Base-by-base conservation (phyloP, 2,888 invertebrate genomes). In the Cosmopolites sordidus region DNA sequence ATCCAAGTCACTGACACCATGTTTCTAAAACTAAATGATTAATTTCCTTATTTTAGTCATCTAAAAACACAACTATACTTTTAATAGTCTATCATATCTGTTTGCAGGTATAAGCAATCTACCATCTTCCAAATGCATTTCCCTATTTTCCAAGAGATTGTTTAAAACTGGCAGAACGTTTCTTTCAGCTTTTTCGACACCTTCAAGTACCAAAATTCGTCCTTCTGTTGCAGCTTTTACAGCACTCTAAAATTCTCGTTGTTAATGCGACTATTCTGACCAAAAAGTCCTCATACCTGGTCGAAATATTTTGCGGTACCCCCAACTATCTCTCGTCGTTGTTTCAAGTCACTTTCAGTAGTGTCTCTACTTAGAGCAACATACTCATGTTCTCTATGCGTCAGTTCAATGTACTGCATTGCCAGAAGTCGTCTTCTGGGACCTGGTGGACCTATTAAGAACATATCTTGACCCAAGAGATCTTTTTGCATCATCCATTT, bases 401-500 rank as follows among this genome's bases (percentile, higher is more conserved):
- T 93, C 48, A 97, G 70, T 73, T 97, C 92, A 65, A 94, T 78
- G 75, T 90, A 90, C 68, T 92, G 88, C 74, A 96, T 81, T 1
- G 93, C 93, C 46, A 97, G 75, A 68, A 86, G 82, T 46, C 96
- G 78, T 63, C 92, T 82, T 52, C 83, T 77, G 0, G 89, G 86
- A 0, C 97, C 97, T 5, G 97, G 97, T 17, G 87, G 82, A 1
- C 97, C 98, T 54, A 97, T 82, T 29, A 98, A 77, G 72, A 97
- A 98, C 76, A 97, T 91, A 69, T 98, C 98, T 73, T 98, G 98
- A 0, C 90, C 88, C 2, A 98, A 76, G 16, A 84, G 70, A 73
- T 97, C 95, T 71, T 97, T 97, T 70, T 97, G 95, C 77, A 96
- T 82, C 84, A 97, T 92, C 97, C 97, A 97, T 81, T 89, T 80